Evolutionary conservation across 1,140 invertebrate genomes (phyloP).

Genomic region (Glomeris maerens): DNA sequence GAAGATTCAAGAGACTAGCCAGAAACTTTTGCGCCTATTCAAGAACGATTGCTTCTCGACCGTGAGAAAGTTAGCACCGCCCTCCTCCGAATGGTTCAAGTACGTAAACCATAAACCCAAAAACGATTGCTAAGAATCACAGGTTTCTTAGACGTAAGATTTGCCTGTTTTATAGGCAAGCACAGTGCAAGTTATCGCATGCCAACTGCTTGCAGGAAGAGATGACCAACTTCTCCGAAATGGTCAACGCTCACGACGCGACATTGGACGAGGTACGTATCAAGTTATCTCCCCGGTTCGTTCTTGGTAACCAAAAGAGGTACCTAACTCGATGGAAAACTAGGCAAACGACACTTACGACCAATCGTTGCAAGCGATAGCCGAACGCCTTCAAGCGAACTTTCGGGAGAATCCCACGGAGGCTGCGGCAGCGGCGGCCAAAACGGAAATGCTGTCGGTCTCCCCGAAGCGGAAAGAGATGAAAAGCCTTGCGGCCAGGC

Average conservation of each 20-base stretch:
- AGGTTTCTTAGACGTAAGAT: background rate
- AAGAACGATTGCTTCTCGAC: background rate
- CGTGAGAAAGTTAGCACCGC: background rate
- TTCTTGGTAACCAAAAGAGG: background rate
- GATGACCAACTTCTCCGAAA: background rate
- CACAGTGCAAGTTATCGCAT: background rate
- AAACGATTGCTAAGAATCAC: background rate
- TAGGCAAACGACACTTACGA: conserved; percentile 1
- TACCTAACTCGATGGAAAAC: too few species aligned
- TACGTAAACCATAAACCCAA: background rate
- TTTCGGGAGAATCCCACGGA: too few species aligned
- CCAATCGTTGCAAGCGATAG: too few species aligned
- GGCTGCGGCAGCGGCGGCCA: too few species aligned
- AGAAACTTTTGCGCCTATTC: background rate
- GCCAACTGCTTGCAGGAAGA: background rate
- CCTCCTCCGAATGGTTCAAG: background rate
- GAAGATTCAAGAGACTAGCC: background rate
- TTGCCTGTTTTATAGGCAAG: background rate
- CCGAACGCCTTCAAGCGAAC: too few species aligned
- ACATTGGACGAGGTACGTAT: background rate
- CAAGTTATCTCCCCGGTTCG: background rate
- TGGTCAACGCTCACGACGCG: background rate
- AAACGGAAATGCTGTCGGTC: too few species aligned
- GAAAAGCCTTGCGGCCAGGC: too few species aligned
- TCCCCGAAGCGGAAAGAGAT: too few species aligned